Conservation (phyloP, 2,888 invertebrate genomes). For the Drosophila birchii region DNA sequence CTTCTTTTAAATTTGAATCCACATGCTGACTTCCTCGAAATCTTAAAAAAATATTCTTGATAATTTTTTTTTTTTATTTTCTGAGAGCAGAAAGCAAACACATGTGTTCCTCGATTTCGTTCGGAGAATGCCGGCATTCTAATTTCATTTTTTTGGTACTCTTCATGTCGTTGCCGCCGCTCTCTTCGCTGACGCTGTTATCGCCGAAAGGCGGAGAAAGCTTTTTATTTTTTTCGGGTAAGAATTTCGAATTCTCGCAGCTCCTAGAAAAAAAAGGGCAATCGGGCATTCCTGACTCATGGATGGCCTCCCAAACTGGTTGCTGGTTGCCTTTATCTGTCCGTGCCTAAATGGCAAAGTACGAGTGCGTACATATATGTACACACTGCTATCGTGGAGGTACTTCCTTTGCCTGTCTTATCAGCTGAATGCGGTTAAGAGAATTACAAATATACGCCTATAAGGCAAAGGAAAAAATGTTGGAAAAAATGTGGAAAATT, state of each 20-base stretch:
- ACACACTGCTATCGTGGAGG: conserved; percentile 39
- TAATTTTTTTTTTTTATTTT: conserved; percentile 1
- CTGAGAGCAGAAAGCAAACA: conserved; percentile 17
- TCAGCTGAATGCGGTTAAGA: conserved; percentile 41
- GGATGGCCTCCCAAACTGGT: conserved; percentile 25
- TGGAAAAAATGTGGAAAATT: not conserved
- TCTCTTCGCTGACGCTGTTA: conserved; percentile 53
- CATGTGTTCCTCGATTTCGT: conserved; percentile 13
- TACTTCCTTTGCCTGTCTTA: conserved; percentile 49
- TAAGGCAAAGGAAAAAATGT: conserved; percentile 12
- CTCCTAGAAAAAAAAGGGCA: conserved; percentile 49
- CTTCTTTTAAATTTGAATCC: not conserved
- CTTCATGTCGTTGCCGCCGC: conserved; percentile 5
- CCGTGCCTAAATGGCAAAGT: conserved; percentile 27
- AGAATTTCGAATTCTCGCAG: conserved; percentile 18
- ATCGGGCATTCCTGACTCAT: conserved; percentile 57
- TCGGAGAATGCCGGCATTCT: conserved; percentile 43
- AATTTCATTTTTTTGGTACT: conserved; percentile 5
- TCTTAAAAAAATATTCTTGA: not conserved
- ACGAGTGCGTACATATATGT: conserved; percentile 10
- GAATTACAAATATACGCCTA: conserved; percentile 25
- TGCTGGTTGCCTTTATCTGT: conserved; percentile 58
- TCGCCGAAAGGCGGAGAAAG: conserved; percentile 54
- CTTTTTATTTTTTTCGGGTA: conserved; percentile 23
- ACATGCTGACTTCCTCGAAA: not conserved